Evolutionary conservation across 2,797 vertebrate genomes (phyloP).

Genomic region (Octomys mimax): DNA sequence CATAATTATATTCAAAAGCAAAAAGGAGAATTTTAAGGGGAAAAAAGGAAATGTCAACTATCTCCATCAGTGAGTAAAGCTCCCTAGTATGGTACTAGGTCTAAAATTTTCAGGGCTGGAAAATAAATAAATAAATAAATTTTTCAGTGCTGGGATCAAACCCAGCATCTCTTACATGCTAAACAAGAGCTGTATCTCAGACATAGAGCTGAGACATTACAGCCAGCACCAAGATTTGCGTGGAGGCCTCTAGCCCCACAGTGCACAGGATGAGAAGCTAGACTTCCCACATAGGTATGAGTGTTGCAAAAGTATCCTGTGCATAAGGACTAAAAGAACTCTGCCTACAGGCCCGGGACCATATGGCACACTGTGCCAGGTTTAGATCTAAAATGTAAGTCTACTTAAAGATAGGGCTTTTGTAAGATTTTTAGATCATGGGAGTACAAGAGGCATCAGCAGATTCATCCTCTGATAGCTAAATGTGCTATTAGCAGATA

Average conservation of each 20-base stretch:
- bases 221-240: neutral
- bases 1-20: neutral
- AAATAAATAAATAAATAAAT: no score
- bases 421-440: neutral
- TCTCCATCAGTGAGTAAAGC: neutral
- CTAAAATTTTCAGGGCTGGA: neutral
- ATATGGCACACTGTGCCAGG: neutral
- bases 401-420: neutral
- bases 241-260: neutral
- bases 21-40: constrained; percentile 2
- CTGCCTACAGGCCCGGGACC: neutral
- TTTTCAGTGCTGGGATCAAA: neutral
- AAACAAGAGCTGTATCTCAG: neutral
- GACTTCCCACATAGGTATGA: neutral
- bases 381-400: neutral
- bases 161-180: neutral
- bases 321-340: constrained; percentile 3
- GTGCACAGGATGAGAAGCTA: neutral
- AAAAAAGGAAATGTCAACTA: neutral
- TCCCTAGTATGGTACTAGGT: neutral
- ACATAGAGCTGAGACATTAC: neutral
- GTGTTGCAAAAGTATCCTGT: neutral
- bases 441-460: neutral
- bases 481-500: neutral
- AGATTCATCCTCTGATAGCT: neutral